Conservation (phyloP, 2,113 vertebrate genomes). For the Monopterus albus region DNA sequence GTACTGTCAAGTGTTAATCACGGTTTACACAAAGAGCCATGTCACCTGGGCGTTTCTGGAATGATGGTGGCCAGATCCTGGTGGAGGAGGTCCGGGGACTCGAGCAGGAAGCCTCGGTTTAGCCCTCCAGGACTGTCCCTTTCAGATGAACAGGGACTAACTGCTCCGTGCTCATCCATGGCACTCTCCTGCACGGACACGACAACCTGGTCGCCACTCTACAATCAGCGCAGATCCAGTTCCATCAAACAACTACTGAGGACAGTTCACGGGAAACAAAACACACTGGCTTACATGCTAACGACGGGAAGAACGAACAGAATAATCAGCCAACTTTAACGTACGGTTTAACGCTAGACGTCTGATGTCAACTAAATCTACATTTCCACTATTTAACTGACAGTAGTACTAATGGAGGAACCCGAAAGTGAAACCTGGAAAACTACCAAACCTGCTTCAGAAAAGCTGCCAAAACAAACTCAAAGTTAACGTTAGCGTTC, state of each 20-base stretch:
- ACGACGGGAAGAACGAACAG: neutral
- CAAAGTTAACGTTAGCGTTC: too few species aligned
- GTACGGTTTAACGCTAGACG: too few species aligned
- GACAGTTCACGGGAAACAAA: neutral
- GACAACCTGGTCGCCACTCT: neutral
- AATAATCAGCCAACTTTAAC: too few species aligned
- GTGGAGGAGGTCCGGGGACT: constrained; percentile 50
- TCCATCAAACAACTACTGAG: neutral
- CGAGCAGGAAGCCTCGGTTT: constrained; percentile 68
- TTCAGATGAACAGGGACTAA: constrained; percentile 50
- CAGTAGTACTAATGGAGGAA: neutral
- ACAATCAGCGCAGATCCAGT: neutral
- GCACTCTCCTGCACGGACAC: rapidly evolving
- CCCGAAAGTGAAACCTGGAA: neutral
- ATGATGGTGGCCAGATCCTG: constrained; percentile 54
- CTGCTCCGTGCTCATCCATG: constrained; percentile 48
- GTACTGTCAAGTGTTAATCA: too few species aligned
- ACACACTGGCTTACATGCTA: too few species aligned
- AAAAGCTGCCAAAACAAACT: neutral
- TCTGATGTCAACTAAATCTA: too few species aligned
- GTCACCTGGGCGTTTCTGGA: constrained; percentile 82
- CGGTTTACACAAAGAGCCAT: neutral
- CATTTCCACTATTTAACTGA: too few species aligned
- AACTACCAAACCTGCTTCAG: neutral
- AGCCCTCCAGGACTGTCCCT: constrained; percentile 56